Evolutionary conservation across 92 coral and sea anemone species (phyloP).

Genomic region (Diadumene lineata): DNA sequence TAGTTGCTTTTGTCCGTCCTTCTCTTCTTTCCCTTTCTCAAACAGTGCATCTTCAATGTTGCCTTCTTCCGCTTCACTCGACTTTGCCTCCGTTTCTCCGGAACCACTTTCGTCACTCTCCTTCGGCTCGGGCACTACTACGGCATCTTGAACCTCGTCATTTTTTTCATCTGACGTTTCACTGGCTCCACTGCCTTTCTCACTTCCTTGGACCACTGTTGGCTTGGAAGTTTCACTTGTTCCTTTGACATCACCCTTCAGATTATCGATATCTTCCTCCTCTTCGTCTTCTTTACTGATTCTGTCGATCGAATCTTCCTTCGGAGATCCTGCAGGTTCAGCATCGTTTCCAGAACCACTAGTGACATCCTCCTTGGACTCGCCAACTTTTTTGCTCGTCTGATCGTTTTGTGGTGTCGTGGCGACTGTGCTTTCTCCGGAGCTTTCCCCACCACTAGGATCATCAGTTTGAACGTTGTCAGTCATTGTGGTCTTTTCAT

Average conservation of each 20-base stretch:
- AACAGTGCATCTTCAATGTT: slow-evolving; percentile 77
- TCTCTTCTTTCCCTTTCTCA: slow-evolving; percentile 29
- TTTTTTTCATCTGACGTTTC: neutral
- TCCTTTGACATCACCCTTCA: neutral
- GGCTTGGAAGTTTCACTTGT: neutral
- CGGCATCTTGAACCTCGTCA: neutral
- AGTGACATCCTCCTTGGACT: neutral
- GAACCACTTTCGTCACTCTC: slow-evolving; percentile 2
- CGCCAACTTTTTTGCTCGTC: neutral
- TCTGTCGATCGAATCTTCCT: slow-evolving; percentile 17
- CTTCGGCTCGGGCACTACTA: neutral
- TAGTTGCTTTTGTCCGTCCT: neutral
- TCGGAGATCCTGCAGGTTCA: slow-evolving; percentile 5
- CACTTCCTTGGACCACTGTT: neutral
- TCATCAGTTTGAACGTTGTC: neutral
- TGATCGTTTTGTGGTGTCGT: neutral
- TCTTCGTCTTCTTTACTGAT: slow-evolving; percentile 4
- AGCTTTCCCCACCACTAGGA: neutral
- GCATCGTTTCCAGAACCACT: slow-evolving; percentile 15
- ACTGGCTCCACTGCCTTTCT: neutral
- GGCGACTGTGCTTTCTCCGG: neutral
- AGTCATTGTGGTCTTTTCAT: neutral
- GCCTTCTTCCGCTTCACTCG: slow-evolving; percentile 19
- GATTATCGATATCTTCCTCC: slow-evolving; percentile 8
- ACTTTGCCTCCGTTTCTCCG: slow-evolving; percentile 20